Conservation (phyloP, 2,797 vertebrate genomes). For the Neopelma chrysocephalum region DNA sequence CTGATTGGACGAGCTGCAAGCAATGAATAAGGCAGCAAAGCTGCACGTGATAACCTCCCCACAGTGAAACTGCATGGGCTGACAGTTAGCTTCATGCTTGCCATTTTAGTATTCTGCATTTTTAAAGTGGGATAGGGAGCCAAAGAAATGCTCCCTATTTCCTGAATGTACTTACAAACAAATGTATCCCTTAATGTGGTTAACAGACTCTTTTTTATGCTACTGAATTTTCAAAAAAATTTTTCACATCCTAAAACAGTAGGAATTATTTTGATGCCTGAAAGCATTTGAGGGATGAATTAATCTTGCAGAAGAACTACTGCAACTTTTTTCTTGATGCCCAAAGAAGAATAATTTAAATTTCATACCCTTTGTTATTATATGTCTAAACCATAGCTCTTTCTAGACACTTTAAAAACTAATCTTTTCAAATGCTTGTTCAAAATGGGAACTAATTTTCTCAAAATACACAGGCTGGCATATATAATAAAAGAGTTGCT, state of each 20-base stretch:
- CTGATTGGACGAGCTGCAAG: constrained; percentile 36
- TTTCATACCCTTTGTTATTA: not conserved
- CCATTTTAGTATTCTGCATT: constrained; percentile 15
- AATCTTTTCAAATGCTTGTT: not conserved
- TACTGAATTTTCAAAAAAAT: not conserved
- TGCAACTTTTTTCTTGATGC: not conserved
- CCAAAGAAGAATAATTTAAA: not conserved
- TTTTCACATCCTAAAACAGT: not conserved
- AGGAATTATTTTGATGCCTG: not conserved
- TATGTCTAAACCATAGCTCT: not conserved
- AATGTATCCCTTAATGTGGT: not conserved
- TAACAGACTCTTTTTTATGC: not conserved
- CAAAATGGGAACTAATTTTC: not conserved
- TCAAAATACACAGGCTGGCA: not conserved
- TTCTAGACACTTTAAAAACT: not conserved
- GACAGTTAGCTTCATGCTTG: not conserved
- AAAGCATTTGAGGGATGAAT: not conserved
- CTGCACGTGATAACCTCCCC: constrained; percentile 38
- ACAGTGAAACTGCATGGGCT: constrained; percentile 14
- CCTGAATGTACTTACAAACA: not conserved
- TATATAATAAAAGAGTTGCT: not conserved
- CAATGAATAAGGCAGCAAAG: constrained; percentile 26
- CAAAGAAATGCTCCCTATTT: not conserved
- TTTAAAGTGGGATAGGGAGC: not conserved
- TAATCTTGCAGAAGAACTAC: not conserved